phyloP scores from a whole-genome alignment of 2,797 vertebrate genomes.

The Spheniscus humboldti region DNA sequence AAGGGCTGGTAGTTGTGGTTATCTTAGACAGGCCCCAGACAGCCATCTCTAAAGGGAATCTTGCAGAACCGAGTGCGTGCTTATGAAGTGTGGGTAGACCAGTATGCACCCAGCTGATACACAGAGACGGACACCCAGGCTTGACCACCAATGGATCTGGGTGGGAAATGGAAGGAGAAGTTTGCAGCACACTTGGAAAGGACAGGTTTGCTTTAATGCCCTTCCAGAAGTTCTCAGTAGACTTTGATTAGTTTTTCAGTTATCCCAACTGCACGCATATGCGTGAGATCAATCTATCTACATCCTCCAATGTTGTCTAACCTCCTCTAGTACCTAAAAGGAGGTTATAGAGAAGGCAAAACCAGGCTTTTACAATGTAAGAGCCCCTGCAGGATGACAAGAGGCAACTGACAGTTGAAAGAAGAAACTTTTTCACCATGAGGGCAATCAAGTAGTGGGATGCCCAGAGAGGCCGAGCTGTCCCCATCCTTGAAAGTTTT shows the following conservation, averaged over 20 bases:
- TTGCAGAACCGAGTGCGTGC: not conserved
- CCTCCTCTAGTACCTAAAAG: not conserved
- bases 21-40: not conserved
- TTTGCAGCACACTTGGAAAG: not conserved
- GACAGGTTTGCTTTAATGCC: not conserved
- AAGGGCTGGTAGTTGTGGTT: not conserved
- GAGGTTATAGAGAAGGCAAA: not conserved
- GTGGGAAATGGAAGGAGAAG: not conserved
- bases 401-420: not conserved
- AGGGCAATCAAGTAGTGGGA: not conserved
- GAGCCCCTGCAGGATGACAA: not conserved
- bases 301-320: not conserved
- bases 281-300: not conserved
- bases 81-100: not conserved
- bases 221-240: not conserved
- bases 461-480: not conserved
- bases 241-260: not conserved
- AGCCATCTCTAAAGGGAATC: not conserved
- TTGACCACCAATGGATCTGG: not conserved
- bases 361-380: not conserved
- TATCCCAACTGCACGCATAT: fast-evolving
- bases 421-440: not conserved
- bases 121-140: fast-evolving
- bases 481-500: not conserved
- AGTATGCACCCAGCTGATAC: not conserved